Base-by-base conservation (phyloP, 2,113 vertebrate genomes). In the Erythrocebus patas region DNA sequence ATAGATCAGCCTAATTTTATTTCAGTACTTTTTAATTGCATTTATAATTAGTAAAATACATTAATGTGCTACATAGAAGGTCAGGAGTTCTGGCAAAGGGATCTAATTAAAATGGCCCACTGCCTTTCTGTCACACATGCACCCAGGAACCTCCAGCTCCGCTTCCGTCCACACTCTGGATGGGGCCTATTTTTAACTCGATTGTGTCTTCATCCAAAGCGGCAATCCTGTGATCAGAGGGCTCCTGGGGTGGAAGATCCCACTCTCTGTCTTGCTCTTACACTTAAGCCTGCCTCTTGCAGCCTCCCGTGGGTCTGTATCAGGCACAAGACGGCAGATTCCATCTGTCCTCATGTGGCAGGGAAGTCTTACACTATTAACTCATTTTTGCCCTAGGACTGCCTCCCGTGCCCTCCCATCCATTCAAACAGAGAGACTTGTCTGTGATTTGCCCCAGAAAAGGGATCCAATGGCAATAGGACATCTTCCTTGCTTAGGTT, bases 1-100 rank as follows among this genome's bases (percentile, higher is more conserved):
- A 98, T 98, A 99, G 98, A 98, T 98, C 98, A 98, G 97, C 97
- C 98, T 99, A 98, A 98, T 99, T 99, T 99, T 99, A 99, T 98
- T 99, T 99, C 98, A 98, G 98, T 99, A 98, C 98, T 98, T 99
- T 99, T 98, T 99, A 99, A 99, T 99, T 99, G 98, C 99, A 99
- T 99, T 99, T 98, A 99, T 99, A 99, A 99, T 99, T 99, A 99
- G 98, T 97, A 98, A 98, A 99, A 98, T 98, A 98, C 98, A 98
- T 99, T 99, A 98, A 99, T 98, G 98, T 98, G 97, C 98, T 97
- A 97, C 97, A 97, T 93, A 98, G 98, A 99, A 98, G 98, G 99
- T 99, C 98, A 99, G 98, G 96, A 98, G 98, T 98, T 98, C 97
- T 98, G 97, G 97, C 98, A 96, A 98, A 98, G 96, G 98, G 92